Evolutionary conservation across 2,888 invertebrate species (phyloP), one percentile per base, ranked within the genome.

Genomic region (Heliconius hortense): DNA sequence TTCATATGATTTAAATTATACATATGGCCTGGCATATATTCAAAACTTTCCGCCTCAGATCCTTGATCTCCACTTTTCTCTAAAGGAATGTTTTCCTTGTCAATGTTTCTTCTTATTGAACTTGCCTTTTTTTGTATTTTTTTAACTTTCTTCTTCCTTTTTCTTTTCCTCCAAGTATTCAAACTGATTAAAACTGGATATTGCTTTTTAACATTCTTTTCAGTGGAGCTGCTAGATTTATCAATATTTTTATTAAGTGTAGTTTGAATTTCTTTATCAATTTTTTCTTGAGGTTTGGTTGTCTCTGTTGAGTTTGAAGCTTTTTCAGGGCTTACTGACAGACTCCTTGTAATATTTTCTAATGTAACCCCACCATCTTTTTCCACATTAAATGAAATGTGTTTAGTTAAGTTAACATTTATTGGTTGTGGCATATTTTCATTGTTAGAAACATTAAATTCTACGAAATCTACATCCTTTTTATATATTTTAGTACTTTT

Each of bases 21-120:
- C 75, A 95, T 90, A 82, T 95, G 91, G 2, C 94, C 95, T 71
- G 94, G 94, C 88, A 95, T 90, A 84, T 96, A 96, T 85, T 96
- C 96, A 87, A 96, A 96, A 84, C 96, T 96, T 82, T 96, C 95
- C 53, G 95, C 95, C 83, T 95, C 95, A 79, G 95, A 86, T 83
- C 94, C 77, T 86, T 90, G 92, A 28, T 88, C 90, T 79, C 84
- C 89, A 82, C 83, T 89, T 85, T 87, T 89, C 75, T 87, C 89
- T 81, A 83, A 86, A 59, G 81, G 83, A 67, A 82, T 77, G 74
- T 82, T 84, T 80, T 86, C 83, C 80, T 87, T 87, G 39, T 84
- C 82, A 53, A 28, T 56, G 53, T 56, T 53, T 77, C 82, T 85
- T 71, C 83, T 88, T 78, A 83, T 88, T 62, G 73, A 80, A 21